Base-by-base conservation (phyloP, 2,888 invertebrate genomes). In the Chironomus tentans region DNA sequence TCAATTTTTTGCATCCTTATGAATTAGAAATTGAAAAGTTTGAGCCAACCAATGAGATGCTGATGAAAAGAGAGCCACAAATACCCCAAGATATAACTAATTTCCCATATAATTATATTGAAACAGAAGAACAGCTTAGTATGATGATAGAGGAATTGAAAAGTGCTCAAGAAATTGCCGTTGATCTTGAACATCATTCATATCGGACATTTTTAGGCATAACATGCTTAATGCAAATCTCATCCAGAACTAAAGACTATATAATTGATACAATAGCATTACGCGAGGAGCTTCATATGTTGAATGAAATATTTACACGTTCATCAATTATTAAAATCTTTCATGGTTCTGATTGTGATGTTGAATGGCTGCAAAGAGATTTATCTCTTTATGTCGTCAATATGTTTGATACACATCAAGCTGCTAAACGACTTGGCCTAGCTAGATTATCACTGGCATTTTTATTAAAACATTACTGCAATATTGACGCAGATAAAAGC, bases 281-380 rank as follows among this genome's bases (percentile, higher is more conserved):
- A n/a, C 87, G 98, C 75, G 90, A 92, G 70, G 90, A 95, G 62
- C 84, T 99, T 77, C 88, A 92, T 79, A 82, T 89, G 70, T 85
- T 99, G 0, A 99, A 99, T 83, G 89, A 93, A 80, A 88, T 93
- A 22, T 97, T 98, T 80, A 94, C 98, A 0, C 89, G 98, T 82
- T 93, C 96, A 0, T 89, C 88, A 72, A 91, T 97, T 79, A 82
- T 97, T 0, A 99, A 99, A 87, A 96, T 94, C 4, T 91, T 99
- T 79, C 99, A 99, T 82, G 98, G 98, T 10, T 93, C 95, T 0
- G 91, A 93, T 77, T 85, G 82, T 77, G 98, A 99, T 81, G 87
- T 99, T 18, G 85, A 90, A 47, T 99, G 99, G 98, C 85, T 99
- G 46, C 99, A 99, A 83, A 87, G 96, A 15, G 99, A 99, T 86